Conservation (phyloP, 2,888 invertebrate genomes). For the Scaptomyza flava region DNA sequence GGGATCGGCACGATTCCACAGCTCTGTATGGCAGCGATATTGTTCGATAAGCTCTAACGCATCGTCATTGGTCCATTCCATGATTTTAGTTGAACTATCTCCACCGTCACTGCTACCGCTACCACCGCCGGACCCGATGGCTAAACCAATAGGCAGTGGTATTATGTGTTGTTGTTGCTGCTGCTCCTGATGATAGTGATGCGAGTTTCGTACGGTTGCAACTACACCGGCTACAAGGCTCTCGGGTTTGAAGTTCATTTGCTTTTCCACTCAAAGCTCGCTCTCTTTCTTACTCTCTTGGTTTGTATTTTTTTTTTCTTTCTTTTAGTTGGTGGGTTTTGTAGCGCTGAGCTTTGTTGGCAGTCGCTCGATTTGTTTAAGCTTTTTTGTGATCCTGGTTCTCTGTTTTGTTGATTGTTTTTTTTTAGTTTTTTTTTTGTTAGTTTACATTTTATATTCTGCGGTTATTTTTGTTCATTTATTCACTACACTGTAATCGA, state of each 20-base stretch:
- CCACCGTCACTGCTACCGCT: constrained; percentile 16
- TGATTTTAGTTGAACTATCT: constrained; percentile 69
- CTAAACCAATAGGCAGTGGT: constrained; percentile 48
- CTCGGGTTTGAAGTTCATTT: constrained; percentile 79
- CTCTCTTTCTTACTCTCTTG: constrained; percentile 28
- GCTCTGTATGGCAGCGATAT: constrained; percentile 82
- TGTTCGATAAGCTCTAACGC: constrained; percentile 83
- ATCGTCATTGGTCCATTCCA: constrained; percentile 84
- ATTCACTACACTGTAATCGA: constrained; percentile 39
- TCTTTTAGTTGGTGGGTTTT: constrained; percentile 41
- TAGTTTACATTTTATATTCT: constrained; percentile 61
- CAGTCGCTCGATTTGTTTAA: constrained; percentile 15
- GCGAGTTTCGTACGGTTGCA: constrained; percentile 51
- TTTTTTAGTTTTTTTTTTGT: constrained; percentile 54
- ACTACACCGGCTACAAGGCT: constrained; percentile 64
- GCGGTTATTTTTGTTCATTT: constrained; percentile 32
- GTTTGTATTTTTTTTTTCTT: constrained; percentile 1
- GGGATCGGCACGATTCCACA: constrained; percentile 84
- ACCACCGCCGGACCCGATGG: constrained; percentile 20
- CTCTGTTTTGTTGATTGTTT: constrained; percentile 16
- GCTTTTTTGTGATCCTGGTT: constrained; percentile 14
- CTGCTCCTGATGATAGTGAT: constrained; percentile 23
- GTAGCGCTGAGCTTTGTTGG: constrained; percentile 36
- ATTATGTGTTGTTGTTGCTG: constrained; percentile 49
- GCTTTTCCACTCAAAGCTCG: constrained; percentile 31